A percentile compares a stretch with the other conserved stretches of the same genome.
Evolutionary conservation across 2,888 invertebrate genomes (phyloP).

Genomic region (Rhopalosiphum nymphaeae): DNA sequence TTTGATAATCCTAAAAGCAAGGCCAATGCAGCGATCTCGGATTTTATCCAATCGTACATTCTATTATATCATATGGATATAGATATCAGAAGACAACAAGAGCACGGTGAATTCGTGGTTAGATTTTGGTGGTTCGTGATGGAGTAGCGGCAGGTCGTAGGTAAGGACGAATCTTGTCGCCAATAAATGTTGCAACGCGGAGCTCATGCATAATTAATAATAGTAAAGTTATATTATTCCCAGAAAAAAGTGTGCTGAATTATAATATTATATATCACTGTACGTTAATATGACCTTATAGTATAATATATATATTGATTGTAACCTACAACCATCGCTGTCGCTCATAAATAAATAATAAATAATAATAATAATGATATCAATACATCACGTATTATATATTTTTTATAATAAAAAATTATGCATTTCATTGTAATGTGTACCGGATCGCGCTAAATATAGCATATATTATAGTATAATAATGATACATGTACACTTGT

Average conservation of each 20-base stretch:
- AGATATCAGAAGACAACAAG: neutral
- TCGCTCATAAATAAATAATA: neutral
- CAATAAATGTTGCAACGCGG: neutral
- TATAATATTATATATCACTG: neutral
- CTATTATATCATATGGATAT: neutral
- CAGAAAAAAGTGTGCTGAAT: neutral
- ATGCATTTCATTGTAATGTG: neutral
- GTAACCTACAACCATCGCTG: neutral
- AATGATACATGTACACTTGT: neutral
- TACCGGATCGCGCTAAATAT: neutral
- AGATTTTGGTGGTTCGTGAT: neutral
- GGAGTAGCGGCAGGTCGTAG: neutral
- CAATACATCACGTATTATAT: neutral
- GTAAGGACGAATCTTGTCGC: neutral
- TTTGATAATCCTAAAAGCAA: neutral
- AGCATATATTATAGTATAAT: neutral
- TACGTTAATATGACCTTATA: neutral
- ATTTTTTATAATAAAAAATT: neutral
- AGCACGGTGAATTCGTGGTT: neutral
- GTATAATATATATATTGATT: neutral
- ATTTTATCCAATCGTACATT: neutral
- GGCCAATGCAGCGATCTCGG: neutral
- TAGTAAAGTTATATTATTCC: neutral
- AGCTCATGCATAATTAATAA: neutral
- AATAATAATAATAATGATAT: neutral